Evolutionary conservation across 2,797 vertebrate genomes (phyloP), one percentile per base, ranked within the genome.

Genomic region (Pangasius mekongensis): DNA sequence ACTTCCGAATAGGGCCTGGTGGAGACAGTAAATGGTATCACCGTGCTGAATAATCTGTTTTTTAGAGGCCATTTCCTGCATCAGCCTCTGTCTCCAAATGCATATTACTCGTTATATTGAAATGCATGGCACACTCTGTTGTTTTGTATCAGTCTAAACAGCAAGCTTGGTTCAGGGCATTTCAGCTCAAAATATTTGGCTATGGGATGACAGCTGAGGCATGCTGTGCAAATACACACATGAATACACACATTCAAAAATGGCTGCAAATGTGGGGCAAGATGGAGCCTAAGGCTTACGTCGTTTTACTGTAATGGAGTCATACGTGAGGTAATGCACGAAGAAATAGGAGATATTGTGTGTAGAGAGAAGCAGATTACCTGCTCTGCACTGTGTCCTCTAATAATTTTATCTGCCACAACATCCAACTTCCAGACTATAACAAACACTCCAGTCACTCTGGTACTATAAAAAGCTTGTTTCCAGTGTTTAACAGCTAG

Each of bases 1-100:
- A 99, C 86, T 97, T 97, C 93, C 97, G 97, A 84, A 93, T 93
- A 81, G 96, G 94, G 91, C 97, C 98, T 99, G 91, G 33, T 27
- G 39, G 52, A 89, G 80, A 87, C 84, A 89, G 90, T 89, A 67
- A 81, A 92, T 76, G 92, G 67, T 74, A 92, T 18, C 47, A 18
- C 2, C 11, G 64, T 86, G 47, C 91, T 89, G 88, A 64, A 74
- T 77, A 54, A 43, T 76, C n/a, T 66, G 71, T 58, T 84, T 86
- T 82, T 39, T 73, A 62, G 87, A 90, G 49, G 2, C 62, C 18
- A 47, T 69, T 76, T 83, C 76, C 62, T 54, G 3, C 56, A 64
- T 84, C 47, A 80, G 39, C 39, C 0, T 43, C 85, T 84, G 64
- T 6, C 83, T 84, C 86, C 18, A 67, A 30, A 67, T 43, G 3